Percentiles rank a stretch among this genome's conserved stretches.
Conservation (phyloP, 2,113 vertebrate genomes). For the Noturus placidus region DNA sequence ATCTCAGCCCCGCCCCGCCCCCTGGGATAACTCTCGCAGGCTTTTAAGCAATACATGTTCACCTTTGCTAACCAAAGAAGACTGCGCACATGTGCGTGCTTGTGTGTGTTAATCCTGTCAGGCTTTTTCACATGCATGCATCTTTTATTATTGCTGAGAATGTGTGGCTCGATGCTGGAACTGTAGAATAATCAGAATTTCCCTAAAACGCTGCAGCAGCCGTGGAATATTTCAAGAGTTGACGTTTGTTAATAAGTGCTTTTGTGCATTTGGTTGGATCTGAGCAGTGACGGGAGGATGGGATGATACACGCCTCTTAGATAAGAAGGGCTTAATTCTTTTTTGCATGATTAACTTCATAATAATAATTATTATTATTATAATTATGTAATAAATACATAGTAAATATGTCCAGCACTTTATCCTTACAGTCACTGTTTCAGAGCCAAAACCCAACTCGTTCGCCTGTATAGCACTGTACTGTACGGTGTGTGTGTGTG, state of each 20-base stretch:
- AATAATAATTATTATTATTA: neutral
- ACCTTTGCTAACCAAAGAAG: conserved; percentile 4
- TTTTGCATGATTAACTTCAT: neutral
- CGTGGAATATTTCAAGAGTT: neutral
- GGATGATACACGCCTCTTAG: too few relatives aligned
- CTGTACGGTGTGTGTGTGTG: neutral
- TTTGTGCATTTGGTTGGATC: neutral
- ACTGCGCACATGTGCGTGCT: neutral
- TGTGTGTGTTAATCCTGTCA: neutral
- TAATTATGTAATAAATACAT: neutral
- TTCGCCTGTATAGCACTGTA: too few relatives aligned
- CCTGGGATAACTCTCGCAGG: conserved; percentile 35
- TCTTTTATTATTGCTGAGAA: neutral
- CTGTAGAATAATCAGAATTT: neutral
- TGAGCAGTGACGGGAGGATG: neutral
- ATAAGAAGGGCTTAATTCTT: neutral
- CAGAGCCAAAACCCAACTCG: neutral
- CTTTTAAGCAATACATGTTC: conserved; percentile 6
- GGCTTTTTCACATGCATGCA: neutral
- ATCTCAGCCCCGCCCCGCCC: conserved; percentile 41
- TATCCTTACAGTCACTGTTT: neutral
- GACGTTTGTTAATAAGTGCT: neutral
- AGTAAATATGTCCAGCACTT: neutral
- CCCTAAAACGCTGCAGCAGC: neutral
- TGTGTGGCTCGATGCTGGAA: neutral